Conservation (phyloP, 2,797 vertebrate species). For the Agapornis canus region DNA sequence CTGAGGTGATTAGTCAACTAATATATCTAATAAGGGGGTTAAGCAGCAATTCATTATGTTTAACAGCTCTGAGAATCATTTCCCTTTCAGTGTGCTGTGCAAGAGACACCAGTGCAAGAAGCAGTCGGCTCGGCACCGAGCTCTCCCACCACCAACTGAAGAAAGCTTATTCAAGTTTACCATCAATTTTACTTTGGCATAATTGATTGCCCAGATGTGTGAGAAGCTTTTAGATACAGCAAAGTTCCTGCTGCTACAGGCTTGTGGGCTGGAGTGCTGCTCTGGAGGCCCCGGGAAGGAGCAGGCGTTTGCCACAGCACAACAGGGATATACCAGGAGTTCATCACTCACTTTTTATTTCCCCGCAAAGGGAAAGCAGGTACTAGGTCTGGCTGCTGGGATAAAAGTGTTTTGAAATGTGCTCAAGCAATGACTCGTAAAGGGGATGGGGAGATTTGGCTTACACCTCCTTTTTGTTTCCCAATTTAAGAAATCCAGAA, state of each 20-base stretch:
- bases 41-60: constrained; percentile 38
- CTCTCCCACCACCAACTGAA: background rate
- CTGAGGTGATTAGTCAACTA: constrained; percentile 47
- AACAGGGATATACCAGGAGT: background rate
- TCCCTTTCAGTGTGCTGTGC: background rate
- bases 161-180: background rate
- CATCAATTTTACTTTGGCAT: background rate
- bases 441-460: background rate
- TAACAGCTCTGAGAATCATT: constrained; percentile 29
- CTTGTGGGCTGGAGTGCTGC: background rate
- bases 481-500: background rate
- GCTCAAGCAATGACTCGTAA: background rate
- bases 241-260: background rate
- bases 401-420: background rate
- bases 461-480: background rate
- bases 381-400: background rate
- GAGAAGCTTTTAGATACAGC: background rate
- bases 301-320: background rate
- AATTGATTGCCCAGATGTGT: constrained; percentile 46
- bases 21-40: constrained; percentile 27
- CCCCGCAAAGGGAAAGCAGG: background rate
- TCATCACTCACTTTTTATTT: background rate
- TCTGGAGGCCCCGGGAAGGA: background rate
- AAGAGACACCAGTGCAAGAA: background rate
- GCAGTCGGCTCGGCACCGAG: background rate